These are phyloP conservation scores for Meandrina meandrites DNA, from an alignment of 92 coral and sea anemone genomes.

Conservation along the genomic window DNA sequence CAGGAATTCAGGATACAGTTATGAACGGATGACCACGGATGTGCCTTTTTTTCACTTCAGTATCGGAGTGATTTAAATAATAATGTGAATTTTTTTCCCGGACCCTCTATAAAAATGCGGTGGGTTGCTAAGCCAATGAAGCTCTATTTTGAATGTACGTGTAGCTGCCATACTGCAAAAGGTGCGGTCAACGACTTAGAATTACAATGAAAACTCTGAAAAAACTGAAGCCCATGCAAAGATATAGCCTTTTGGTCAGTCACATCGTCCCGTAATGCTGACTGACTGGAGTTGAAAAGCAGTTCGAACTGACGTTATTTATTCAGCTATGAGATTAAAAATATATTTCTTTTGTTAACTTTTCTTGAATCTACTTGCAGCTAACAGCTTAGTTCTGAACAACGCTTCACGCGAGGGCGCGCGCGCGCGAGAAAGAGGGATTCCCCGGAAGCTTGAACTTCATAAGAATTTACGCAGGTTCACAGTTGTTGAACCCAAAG, in stretches of 20 bases:
- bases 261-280: not conserved
- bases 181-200: not conserved
- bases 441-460: not conserved
- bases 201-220: not conserved
- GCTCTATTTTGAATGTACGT: not conserved
- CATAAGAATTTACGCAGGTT: not conserved
- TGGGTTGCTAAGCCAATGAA: not conserved
- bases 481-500: not conserved
- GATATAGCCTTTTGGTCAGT: not conserved
- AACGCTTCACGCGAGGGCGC: not conserved
- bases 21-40: no score
- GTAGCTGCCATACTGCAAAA: not conserved
- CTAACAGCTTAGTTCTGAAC: not conserved
- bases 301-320: not conserved
- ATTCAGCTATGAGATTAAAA: not conserved
- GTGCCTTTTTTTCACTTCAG: no score
- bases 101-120: not conserved
- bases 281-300: not conserved
- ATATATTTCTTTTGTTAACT: not conserved
- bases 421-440: not conserved
- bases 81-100: no score
- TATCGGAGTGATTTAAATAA: not conserved
- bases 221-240: not conserved
- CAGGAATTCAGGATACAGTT: not conserved
- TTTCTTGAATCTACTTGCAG: not conserved